Evolutionary conservation across 2,113 vertebrate species (phyloP).

Genomic region (Colossoma macropomum): DNA sequence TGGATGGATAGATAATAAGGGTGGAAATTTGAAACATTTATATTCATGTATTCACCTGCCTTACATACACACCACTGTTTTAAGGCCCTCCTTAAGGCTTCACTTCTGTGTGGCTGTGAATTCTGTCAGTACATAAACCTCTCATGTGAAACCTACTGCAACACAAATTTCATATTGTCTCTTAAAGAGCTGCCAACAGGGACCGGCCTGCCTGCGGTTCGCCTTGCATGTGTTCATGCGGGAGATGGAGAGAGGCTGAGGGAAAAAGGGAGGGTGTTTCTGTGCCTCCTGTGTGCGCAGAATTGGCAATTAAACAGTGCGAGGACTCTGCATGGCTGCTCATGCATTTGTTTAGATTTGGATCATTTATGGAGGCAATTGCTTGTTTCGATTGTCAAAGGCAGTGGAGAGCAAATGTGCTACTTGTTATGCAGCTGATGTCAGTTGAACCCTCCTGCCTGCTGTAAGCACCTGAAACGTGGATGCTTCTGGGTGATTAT

Average conservation of each 20-base stretch:
- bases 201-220: slow-evolving; percentile 23
- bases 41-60: slow-evolving; percentile 22
- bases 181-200: slow-evolving; percentile 43
- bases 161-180: slow-evolving; percentile 25
- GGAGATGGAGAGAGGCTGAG: background rate
- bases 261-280: slow-evolving; percentile 2
- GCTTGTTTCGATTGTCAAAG: slow-evolving; percentile 73
- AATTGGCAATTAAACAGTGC: slow-evolving; percentile 48
- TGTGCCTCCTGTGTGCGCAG: slow-evolving; percentile 26
- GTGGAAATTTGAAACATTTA: background rate
- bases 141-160: slow-evolving; percentile 16
- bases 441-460: slow-evolving; percentile 76
- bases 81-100: background rate
- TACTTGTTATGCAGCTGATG: slow-evolving; percentile 78
- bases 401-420: slow-evolving; percentile 65
- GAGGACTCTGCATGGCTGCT: slow-evolving; percentile 60
- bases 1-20: slow-evolving; percentile 8
- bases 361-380: slow-evolving; percentile 66
- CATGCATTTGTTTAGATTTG: slow-evolving; percentile 36
- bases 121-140: slow-evolving; percentile 18
- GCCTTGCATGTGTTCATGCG: background rate
- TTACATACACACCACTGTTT: slow-evolving; percentile 6
- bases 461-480: slow-evolving; percentile 66
- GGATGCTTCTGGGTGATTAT: slow-evolving; percentile 69
- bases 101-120: background rate